phyloP scores from a whole-genome alignment of 2,888 invertebrate species.

The Himalopsyche tibetana region DNA sequence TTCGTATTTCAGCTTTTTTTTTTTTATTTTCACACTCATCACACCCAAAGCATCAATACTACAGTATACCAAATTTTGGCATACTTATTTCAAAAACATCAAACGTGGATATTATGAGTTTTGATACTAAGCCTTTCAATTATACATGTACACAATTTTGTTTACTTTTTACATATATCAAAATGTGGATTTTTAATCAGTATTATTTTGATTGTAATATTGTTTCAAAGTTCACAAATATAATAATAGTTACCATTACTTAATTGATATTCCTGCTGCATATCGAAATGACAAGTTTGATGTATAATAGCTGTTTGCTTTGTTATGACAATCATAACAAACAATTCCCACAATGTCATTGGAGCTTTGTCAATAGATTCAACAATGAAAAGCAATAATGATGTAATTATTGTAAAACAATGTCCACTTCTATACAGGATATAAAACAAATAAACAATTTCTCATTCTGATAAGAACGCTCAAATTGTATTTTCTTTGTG shows the following conservation, averaged over 20 bases:
- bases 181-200: not conserved
- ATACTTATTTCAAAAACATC: too few species aligned
- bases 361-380: not conserved
- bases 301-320: slow-evolving; percentile 6
- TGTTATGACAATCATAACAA: not conserved
- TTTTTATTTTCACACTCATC: too few species aligned
- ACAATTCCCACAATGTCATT: not conserved
- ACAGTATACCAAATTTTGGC: too few species aligned
- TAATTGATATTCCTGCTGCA: not conserved
- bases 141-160: too few species aligned
- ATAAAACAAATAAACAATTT: not conserved
- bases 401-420: not conserved
- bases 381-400: not conserved
- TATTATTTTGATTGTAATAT: not conserved
- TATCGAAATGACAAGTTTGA: slow-evolving; percentile 4
- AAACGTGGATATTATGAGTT: too few species aligned
- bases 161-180: not conserved
- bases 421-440: not conserved
- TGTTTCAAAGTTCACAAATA: not conserved
- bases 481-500: slow-evolving; percentile 1
- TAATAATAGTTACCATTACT: not conserved
- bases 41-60: too few species aligned
- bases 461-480: not conserved
- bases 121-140: too few species aligned
- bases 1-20: too few species aligned